Evolutionary conservation across 2,888 invertebrate species (phyloP), one percentile per base, ranked within the genome.

Genomic region (Ashinkailepas kermadecensis): DNA sequence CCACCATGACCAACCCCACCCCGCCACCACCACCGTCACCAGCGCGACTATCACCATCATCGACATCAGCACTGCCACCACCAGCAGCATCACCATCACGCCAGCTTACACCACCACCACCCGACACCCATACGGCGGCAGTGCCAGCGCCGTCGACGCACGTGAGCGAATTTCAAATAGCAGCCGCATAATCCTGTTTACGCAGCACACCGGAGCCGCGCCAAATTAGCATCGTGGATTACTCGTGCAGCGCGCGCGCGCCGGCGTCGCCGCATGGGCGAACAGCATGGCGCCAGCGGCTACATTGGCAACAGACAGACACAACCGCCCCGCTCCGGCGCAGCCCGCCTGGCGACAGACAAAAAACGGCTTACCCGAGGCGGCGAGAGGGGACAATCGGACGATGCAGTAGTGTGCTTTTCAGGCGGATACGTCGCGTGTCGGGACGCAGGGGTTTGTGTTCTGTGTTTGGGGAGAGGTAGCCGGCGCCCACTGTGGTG

Each of bases 21-120:
- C 59, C 58, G 79, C 79, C 64, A 64, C 56, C 62, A 81, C 59
- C 62, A 81, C 57, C 64, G 59, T 54, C 59, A 65, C 58, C 59
- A 81, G 1, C 65, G 62, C 58, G 23, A 78, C 25, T 25, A 78
- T 65, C 65, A 78, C 74, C 74, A 65, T 25, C 65, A 65, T 62
- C 23, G 58, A 25, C 59, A 58, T 59, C 59, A 78, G n/a, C 39
- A 78, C 59, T 54, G 79, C 64, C 58, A 64, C 79, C 67, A 78
- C 39, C 62, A 59, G 11, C 62, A 78, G 39, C 39, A 64, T 39
- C 56, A 23, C 74, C n/a, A n/a, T 57, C 67, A 12, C n/a, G 57
- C 56, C 6, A 4, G n/a, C 13, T 23, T n/a, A 6, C 56, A 54
- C 15, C n/a, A 10, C 57, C 39, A 54, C n/a, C 65, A 12, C n/a